These are phyloP conservation scores for Cyclophora punctaria DNA, from an alignment of 2,888 invertebrate species.

Conservation along the genomic window DNA sequence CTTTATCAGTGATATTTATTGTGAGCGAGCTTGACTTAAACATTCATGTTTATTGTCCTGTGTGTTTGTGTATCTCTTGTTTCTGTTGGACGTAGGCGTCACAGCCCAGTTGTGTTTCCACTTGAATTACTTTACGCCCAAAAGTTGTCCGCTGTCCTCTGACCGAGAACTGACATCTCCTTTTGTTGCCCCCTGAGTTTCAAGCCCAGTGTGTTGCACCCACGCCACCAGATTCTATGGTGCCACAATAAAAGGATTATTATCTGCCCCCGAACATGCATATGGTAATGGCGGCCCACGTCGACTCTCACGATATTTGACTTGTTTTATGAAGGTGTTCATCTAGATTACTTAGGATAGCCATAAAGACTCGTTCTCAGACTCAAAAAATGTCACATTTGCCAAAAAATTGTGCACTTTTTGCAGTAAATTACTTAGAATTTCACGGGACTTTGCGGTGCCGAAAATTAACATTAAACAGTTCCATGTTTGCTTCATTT, in stretches of 20 bases:
- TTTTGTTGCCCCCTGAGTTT: conserved; percentile 36
- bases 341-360: conserved; percentile 60
- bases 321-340: conserved; percentile 56
- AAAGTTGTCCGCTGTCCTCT: conserved; percentile 26
- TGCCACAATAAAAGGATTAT: conserved; percentile 48
- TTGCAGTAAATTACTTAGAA: conserved; percentile 59
- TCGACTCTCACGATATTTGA: conserved; percentile 46
- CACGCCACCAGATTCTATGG: conserved; percentile 56
- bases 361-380: conserved; percentile 59
- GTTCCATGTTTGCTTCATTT: conserved; percentile 50
- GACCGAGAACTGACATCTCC: conserved; percentile 34
- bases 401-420: conserved; percentile 65
- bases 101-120: conserved; percentile 47
- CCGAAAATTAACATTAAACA: conserved; percentile 53
- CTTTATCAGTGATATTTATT: conserved; percentile 69
- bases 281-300: conserved; percentile 55
- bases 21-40: conserved; percentile 53
- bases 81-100: conserved; percentile 63
- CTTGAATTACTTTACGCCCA: conserved; percentile 38
- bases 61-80: conserved; percentile 40
- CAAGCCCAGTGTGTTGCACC: conserved; percentile 52
- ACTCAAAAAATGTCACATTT: conserved; percentile 42
- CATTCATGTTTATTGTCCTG: conserved; percentile 56
- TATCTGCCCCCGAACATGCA: conserved; percentile 38
- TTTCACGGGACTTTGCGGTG: conserved; percentile 44